phyloP scores from a whole-genome alignment of 2,888 invertebrate genomes.

The Meta bourneti region DNA sequence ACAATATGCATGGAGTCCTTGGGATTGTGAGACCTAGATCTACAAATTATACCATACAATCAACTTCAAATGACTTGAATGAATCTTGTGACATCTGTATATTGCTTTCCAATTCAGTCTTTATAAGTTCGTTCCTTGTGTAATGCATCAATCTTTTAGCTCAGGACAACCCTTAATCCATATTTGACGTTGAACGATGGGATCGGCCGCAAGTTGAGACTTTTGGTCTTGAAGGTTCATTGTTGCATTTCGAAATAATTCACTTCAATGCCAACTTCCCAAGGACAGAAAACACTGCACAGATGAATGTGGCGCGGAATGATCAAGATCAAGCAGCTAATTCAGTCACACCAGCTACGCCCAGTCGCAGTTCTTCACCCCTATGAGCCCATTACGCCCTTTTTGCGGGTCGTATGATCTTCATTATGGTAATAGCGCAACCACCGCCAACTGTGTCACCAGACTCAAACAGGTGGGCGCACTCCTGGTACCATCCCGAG shows the following conservation, averaged over 20 bases:
- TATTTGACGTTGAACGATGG: neutral
- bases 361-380: neutral
- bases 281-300: neutral
- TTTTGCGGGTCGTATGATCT: constrained; percentile 15
- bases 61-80: no score
- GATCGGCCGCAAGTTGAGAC: neutral
- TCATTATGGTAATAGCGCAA: constrained; percentile 48
- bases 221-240: neutral
- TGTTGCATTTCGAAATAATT: neutral
- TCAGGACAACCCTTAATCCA: neutral
- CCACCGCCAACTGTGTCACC: constrained; percentile 62
- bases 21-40: neutral
- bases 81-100: neutral
- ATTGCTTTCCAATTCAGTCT: neutral
- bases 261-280: neutral
- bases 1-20: neutral
- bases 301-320: neutral
- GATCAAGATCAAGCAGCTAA: neutral
- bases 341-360: neutral
- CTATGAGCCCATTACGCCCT: constrained; percentile 20
- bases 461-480: constrained; percentile 27
- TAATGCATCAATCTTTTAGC: neutral
- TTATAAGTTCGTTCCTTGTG: neutral
- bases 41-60: neutral
- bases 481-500: neutral